phyloP scores from a whole-genome alignment of 37 sponge, comb jelly and placozoan species.

The Bolinopsis microptera region DNA sequence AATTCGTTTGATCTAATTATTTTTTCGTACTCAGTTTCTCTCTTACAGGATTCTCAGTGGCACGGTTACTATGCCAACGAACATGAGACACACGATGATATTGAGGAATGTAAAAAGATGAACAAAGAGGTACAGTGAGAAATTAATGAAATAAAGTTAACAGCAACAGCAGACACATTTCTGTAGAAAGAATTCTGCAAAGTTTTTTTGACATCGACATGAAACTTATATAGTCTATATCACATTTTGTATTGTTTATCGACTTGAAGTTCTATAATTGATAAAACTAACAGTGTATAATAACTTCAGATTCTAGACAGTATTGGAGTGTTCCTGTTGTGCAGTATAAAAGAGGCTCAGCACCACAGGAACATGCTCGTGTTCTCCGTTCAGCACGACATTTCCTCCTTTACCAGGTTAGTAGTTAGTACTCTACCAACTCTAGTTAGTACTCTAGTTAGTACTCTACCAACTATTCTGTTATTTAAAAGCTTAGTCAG shows the following conservation, averaged over 20 bases:
- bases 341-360: conserved; percentile 34
- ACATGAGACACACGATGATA: not conserved
- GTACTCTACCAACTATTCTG: not conserved
- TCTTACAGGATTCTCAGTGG: conserved; percentile 30
- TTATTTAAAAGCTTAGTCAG: not conserved
- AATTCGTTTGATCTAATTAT: too few species aligned
- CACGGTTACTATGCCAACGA: conserved; percentile 30
- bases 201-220: too few species aligned
- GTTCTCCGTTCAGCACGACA: conserved; percentile 36
- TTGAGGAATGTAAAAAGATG: conserved; percentile 36
- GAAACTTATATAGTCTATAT: too few species aligned
- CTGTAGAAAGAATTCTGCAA: too few species aligned
- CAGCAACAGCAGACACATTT: too few species aligned
- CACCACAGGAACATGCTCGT: conserved; percentile 57
- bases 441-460: too few species aligned
- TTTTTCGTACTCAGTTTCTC: too few species aligned
- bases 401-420: conserved; percentile 41
- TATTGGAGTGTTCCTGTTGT: conserved; percentile 51
- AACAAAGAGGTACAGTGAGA: conserved; percentile 31
- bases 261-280: too few species aligned
- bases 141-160: too few species aligned
- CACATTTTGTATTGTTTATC: too few species aligned
- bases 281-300: too few species aligned
- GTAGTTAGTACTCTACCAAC: not conserved
- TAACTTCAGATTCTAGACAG: conserved; percentile 52